Base-by-base conservation (phyloP, 2,888 invertebrate species). In the Diaperis boleti region DNA sequence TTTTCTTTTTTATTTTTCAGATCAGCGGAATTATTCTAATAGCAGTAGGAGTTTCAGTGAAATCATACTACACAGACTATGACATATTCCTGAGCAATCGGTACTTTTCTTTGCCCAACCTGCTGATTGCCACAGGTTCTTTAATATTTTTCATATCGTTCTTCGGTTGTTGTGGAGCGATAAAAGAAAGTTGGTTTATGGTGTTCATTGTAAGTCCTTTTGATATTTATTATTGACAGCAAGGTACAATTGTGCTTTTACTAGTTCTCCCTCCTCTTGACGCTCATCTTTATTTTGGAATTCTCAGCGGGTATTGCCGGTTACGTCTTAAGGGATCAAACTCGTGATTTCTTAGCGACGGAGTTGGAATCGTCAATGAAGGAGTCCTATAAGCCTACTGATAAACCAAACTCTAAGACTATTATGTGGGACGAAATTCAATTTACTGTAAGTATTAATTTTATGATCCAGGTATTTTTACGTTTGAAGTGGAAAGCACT, bases 161-260 rank as follows among this genome's bases (percentile, higher is more conserved):
- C 86, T 91, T 97, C 72, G 98, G 97, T 67, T 98, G 97, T 55
- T 97, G 96, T 75, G 98, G 98, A 31, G 97, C 98, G 10, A 87
- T 94, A 57, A 94, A 93, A 78, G 97, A 98, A 82, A 97, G 92
- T 81, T 93, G 95, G 80, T 94, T 95, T 84, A 94, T 97, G 92
- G 91, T 95, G 62, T 88, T 94, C 68, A 92, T 26, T 26, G 26
- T 26, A 26, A 26, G 26, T 26, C n/a, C n/a, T n/a, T n/a, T n/a
- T n/a, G n/a, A n/a, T n/a, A n/a, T n/a, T n/a, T n/a, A n/a, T n/a
- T n/a, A 5, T 22, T 39, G 15, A 11, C 31, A 3, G 17, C 1
- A 13, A 44, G 4, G 4, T 56, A 17, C 7, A 59, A 31, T 14
- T 5, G n/a, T 14, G 41, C 33, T 66, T 81, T 82, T 29, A n/a